A percentile compares a stretch with the other conserved stretches of the same genome.
phyloP scores from a whole-genome alignment of 1,140 invertebrate species.

The Achatina immaculata region DNA sequence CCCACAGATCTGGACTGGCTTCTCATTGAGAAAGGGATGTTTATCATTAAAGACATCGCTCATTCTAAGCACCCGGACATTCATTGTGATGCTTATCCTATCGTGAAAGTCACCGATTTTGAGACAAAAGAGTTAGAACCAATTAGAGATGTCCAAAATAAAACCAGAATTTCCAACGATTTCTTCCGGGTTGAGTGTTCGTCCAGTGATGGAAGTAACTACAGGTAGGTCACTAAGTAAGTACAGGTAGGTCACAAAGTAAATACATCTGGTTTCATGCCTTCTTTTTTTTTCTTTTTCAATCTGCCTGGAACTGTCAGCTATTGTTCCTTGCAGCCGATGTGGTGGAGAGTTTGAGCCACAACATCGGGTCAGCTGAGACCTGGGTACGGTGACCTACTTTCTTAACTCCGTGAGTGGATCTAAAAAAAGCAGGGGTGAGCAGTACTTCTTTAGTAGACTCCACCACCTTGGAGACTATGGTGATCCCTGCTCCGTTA shows the following conservation, averaged over 20 bases:
- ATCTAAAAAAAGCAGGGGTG: too few species aligned
- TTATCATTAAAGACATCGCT: neutral
- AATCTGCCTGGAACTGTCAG: too few species aligned
- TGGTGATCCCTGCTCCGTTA: too few species aligned
- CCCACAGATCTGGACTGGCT: constrained; percentile 62
- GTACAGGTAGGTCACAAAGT: constrained; percentile 48
- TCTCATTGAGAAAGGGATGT: constrained; percentile 38
- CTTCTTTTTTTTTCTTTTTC: too few species aligned
- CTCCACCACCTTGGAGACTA: too few species aligned
- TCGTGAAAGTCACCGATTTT: neutral
- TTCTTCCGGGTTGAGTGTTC: neutral
- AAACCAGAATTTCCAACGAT: neutral
- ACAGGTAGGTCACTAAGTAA: constrained; percentile 47
- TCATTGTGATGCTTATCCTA: neutral
- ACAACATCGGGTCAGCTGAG: too few species aligned
- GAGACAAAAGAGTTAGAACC: neutral
- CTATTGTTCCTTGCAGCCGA: too few species aligned
- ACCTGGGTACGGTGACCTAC: too few species aligned
- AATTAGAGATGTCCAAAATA: neutral
- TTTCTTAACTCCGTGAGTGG: too few species aligned
- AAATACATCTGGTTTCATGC: too few species aligned
- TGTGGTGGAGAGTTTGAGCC: too few species aligned
- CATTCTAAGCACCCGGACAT: neutral
- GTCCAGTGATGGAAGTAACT: neutral
- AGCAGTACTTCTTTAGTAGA: too few species aligned